phyloP scores from a whole-genome alignment of 2,797 vertebrate genomes.

The Echiichthys vipera region DNA sequence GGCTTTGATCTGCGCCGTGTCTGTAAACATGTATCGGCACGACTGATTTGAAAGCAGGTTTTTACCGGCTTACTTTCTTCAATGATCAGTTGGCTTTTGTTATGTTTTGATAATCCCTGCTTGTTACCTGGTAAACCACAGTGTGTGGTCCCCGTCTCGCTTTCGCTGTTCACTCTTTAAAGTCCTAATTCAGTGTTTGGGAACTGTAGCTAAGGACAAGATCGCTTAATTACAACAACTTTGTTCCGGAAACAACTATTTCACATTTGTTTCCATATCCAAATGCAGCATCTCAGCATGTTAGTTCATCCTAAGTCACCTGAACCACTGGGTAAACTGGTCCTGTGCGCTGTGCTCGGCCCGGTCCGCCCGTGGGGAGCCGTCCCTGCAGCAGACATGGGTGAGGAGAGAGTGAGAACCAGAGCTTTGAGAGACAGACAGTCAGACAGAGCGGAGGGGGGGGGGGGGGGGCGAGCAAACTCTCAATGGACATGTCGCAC shows the following conservation, averaged over 20 bases:
- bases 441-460: not conserved
- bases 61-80: not conserved
- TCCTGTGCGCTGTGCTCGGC: not conserved
- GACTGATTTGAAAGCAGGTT: not conserved
- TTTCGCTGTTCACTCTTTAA: not conserved
- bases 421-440: slow-evolving; percentile 12
- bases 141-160: not conserved
- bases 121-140: not conserved
- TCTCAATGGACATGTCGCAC: slow-evolving; percentile 60
- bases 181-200: not conserved
- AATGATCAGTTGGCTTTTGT: not conserved
- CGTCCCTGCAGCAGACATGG: slow-evolving; percentile 5
- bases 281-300: not conserved
- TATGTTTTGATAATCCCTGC: not conserved
- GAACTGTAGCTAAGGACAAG: not conserved
- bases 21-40: too few species aligned
- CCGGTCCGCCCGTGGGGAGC: not conserved
- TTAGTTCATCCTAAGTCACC: not conserved
- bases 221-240: not conserved
- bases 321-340: slow-evolving; percentile 4
- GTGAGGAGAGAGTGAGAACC: slow-evolving; percentile 17
- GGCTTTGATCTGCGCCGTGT: not conserved
- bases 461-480: slow-evolving; percentile 12
- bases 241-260: too few species aligned
- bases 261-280: not conserved